Base-by-base conservation (phyloP, 2,797 vertebrate species). In the Chanos chanos region DNA sequence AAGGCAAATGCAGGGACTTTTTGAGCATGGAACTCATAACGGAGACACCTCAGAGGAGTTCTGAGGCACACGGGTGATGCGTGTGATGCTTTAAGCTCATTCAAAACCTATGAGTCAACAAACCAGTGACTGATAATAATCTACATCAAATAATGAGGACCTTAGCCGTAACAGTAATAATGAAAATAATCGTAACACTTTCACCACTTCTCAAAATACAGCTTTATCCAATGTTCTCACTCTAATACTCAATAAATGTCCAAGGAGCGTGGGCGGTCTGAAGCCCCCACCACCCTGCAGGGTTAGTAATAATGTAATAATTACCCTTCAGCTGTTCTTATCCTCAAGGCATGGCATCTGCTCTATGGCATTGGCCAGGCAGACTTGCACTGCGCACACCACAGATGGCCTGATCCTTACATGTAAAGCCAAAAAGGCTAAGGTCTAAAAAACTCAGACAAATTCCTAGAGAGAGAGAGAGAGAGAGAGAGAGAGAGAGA, bases 241-340 rank as follows among this genome's bases (percentile, higher is more conserved):
- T n/a, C n/a, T n/a, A n/a, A n/a, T n/a, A n/a, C n/a, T n/a, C 33
- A 63, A 27, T 56, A 68, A 74, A 64, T 62, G 22, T 30, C 68
- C 9, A 40, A 5, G 7, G 6, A 33, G 5, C 41, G 19, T 15
- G 47, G 36, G 44, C 44, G 4, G 8, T 64, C 3, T 28, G 25
- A 6, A 13, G 13, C 22, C 40, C 8, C 18, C 22, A n/a, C 33
- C 22, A 5, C 18, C 40, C 36, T 21, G 19, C 31, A 37, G 8
- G 44, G 60, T 60, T 5, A n/a, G 37, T 33, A 41, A 41, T 44
- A 10, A 50, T 58, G 67, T 71, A 72, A 80, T 72, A 62, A 78
- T 73, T 76, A 72, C 67, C 69, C 70, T 76, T 80, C 77, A 77
- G 66, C 73, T 79, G 74, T 80, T 66, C 61, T 39, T 55, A 64